Base-by-base conservation (phyloP, 2,797 vertebrate species). In the Tadarida brasiliensis region DNA sequence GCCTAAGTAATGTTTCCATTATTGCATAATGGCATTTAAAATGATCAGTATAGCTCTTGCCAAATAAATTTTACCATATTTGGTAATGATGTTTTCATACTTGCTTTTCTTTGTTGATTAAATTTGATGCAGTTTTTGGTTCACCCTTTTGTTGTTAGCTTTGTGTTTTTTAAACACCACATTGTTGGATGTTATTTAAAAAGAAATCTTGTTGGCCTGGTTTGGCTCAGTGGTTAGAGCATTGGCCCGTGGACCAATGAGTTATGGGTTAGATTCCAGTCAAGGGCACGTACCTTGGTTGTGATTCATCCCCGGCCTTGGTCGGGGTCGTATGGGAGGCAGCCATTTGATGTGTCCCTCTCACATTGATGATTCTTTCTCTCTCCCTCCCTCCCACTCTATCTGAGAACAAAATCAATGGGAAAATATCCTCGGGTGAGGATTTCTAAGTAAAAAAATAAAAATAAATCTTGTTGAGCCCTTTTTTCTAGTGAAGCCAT, bases 51-150 rank as follows among this genome's bases (percentile, higher is more conserved):
- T 92, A 88, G 47, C 61, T 91, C 26, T 96, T 91, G 61, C 19
- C 56, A 91, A 87, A n/a, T 70, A 78, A 11, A 83, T 78, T 74
- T 94, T 95, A 67, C 26, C n/a, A n/a, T 94, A 4, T 54, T 87
- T 92, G 35, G 56, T 49, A 80, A 10, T 90, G 78, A 24, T 87
- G 2, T 47, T 74, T 86, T 94, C 49, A 83, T 65, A 57, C 11
- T 77, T 87, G 9, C 20, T 44, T 91, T 92, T 35, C 51, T 78
- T 26, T 81, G 17, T 57, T 85, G 51, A 90, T 54, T 95, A 78
- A 80, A 78, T 87, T 87, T 65, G 35, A 59, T 94, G 30, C 7
- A 5, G 47, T 74, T 76, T 81, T 87, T 92, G 16, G 39, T 59
- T 71, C 6, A 5, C 68, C 2, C 10, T 74, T 68, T 74, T 74